Percentiles rank a stretch among this genome's conserved stretches.
These are phyloP conservation scores for Paelopatides confundens DNA, from an alignment of 53 echinoderm and acorn worm species.

Conservation along the genomic window DNA sequence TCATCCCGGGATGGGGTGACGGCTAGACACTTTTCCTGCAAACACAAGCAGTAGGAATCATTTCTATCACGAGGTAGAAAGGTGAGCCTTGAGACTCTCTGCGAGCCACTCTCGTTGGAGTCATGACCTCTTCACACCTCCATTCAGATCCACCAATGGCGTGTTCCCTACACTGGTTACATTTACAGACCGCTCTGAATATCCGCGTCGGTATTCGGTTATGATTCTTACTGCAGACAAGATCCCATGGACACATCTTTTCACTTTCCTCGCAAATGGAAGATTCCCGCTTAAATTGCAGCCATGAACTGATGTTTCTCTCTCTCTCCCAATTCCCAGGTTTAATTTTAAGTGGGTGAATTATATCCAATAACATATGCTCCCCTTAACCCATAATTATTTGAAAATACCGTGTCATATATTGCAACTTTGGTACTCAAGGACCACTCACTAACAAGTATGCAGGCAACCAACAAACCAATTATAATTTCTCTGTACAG, in stretches of 20 bases:
- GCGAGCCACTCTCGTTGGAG: background rate
- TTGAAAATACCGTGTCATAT: too few relatives aligned
- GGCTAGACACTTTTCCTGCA: too few relatives aligned
- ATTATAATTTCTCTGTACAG: too few relatives aligned
- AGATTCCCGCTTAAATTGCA: too few relatives aligned
- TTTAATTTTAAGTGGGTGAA: background rate
- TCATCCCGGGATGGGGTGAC: too few relatives aligned
- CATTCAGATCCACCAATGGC: background rate
- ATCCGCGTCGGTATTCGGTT: conserved; percentile 1
- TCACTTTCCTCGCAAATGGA: background rate
- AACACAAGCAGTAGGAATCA: conserved; percentile 11
- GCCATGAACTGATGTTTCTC: background rate
- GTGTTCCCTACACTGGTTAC: background rate
- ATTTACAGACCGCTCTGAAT: background rate
- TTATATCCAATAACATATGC: background rate
- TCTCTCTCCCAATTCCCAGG: background rate
- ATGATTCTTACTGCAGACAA: background rate
- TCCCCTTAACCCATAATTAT: background rate
- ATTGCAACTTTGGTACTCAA: too few relatives aligned
- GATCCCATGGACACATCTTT: background rate
- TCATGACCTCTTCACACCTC: conserved; percentile 21
- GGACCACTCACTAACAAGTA: too few relatives aligned
- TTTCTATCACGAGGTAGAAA: background rate
- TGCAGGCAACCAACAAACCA: too few relatives aligned
- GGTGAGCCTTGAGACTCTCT: background rate